Evolutionary conservation across 2,888 invertebrate genomes (phyloP).

Genomic region (Punctoribates punctum): DNA sequence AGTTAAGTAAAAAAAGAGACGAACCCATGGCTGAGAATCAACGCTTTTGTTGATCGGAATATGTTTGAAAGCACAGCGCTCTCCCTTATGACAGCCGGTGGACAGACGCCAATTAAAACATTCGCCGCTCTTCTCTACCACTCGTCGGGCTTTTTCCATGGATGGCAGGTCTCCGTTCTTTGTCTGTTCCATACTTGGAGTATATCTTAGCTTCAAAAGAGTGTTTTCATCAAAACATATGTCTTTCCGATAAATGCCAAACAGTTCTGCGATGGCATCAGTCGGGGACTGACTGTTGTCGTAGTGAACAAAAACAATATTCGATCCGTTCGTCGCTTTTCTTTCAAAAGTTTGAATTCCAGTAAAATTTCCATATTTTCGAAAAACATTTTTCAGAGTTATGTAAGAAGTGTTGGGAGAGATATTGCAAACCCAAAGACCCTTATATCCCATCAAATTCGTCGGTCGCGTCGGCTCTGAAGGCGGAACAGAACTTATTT

Average conservation of each 20-base stretch:
- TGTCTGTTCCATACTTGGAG: constrained; percentile 43
- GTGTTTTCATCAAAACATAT: constrained; percentile 36
- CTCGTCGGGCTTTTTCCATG: constrained; percentile 37
- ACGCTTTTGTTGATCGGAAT: constrained; percentile 38
- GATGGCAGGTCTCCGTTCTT: constrained; percentile 38
- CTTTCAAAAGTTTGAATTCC: constrained; percentile 43
- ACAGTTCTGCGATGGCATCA: constrained; percentile 38
- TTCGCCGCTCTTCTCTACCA: constrained; percentile 40
- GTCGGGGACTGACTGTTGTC: constrained; percentile 40
- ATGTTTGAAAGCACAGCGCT: constrained; percentile 38
- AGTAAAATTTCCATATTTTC: constrained; percentile 42
- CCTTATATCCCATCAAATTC: constrained; percentile 42
- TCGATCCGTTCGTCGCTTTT: constrained; percentile 41
- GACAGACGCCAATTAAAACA: constrained; percentile 42
- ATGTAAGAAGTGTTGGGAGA: constrained; percentile 37
- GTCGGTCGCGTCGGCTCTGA: constrained; percentile 23
- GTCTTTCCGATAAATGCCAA: constrained; percentile 35
- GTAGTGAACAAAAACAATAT: constrained; percentile 43
- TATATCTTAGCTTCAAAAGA: constrained; percentile 40
- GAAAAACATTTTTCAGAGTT: constrained; percentile 39
- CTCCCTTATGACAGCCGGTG: constrained; percentile 40
- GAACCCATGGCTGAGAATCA: constrained; percentile 43
- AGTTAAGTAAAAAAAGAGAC: neutral
- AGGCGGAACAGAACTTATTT: neutral
- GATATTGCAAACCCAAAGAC: constrained; percentile 43